A percentile compares a stretch with the other conserved stretches of the same genome.
Conservation (phyloP, 2,888 invertebrate genomes). For the Julus scandinavius region DNA sequence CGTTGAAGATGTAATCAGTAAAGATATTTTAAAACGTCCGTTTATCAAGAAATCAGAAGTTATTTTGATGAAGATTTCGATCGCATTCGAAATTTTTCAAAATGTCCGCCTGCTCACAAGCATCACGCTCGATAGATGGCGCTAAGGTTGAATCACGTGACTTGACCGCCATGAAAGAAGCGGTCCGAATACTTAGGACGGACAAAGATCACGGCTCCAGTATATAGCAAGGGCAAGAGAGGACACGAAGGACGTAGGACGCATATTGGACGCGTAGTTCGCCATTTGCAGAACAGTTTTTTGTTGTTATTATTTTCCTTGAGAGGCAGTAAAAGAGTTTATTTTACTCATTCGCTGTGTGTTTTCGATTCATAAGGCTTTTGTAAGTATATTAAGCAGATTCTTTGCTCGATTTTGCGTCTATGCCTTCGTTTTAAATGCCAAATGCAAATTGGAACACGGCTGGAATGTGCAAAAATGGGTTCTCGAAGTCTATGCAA, state of each 20-base stretch:
- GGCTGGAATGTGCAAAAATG: neutral
- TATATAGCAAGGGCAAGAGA: neutral
- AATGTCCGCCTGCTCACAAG: neutral
- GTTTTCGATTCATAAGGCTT: neutral
- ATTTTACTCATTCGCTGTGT: neutral
- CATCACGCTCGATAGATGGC: neutral
- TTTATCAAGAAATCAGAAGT: neutral
- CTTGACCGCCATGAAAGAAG: neutral
- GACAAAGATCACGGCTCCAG: neutral
- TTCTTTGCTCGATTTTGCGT: neutral
- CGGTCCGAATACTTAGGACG: neutral
- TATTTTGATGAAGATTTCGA: neutral
- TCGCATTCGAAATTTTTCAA: neutral
- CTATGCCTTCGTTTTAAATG: neutral
- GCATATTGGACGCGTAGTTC: neutral
- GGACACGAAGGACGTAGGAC: neutral
- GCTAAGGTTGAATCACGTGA: neutral
- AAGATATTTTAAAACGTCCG: no score
- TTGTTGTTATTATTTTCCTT: neutral
- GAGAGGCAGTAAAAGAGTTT: neutral
- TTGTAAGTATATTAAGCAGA: neutral
- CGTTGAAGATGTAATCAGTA: no score
- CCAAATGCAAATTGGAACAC: neutral
- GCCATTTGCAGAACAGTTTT: neutral
- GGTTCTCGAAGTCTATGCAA: neutral